These are phyloP conservation scores for Scalopus aquaticus DNA, from an alignment of 2,113 vertebrate species.

Conservation along the genomic window DNA sequence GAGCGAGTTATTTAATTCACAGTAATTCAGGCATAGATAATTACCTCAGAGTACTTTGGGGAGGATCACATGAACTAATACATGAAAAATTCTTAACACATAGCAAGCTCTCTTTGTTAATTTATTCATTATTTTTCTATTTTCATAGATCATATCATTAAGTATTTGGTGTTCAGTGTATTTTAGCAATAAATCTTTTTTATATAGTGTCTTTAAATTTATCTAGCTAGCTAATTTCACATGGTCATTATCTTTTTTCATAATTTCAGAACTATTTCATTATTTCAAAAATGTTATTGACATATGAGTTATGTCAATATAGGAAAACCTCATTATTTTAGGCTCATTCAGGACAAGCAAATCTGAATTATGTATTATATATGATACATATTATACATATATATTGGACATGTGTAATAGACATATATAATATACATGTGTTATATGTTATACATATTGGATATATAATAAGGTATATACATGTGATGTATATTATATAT, in stretches of 20 bases:
- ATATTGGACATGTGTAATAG: too few relatives aligned
- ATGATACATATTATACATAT: too few relatives aligned
- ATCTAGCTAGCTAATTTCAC: slow-evolving; percentile 19
- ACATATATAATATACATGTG: too few relatives aligned
- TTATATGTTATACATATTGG: too few relatives aligned
- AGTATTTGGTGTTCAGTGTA: not conserved
- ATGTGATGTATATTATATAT: too few relatives aligned
- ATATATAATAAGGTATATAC: too few relatives aligned
- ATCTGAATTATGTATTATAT: not conserved
- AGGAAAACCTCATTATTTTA: slow-evolving; percentile 38
- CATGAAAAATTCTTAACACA: not conserved
- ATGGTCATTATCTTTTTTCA: slow-evolving; percentile 26
- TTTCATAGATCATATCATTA: slow-evolving; percentile 33
- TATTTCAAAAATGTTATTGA: slow-evolving; percentile 35
- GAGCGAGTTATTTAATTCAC: not conserved
- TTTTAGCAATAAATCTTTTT: slow-evolving; percentile 12
- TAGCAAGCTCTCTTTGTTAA: not conserved
- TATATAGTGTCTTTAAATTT: slow-evolving; percentile 27
- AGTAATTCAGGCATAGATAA: not conserved
- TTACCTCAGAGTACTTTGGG: not conserved
- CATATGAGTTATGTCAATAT: slow-evolving; percentile 14
- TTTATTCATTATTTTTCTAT: slow-evolving; percentile 6
- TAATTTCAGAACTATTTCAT: slow-evolving; percentile 18
- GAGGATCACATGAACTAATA: not conserved
- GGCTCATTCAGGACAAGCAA: not conserved